Evolutionary conservation across 2,888 invertebrate species (phyloP).

Genomic region (Metacarcinus magister): DNA sequence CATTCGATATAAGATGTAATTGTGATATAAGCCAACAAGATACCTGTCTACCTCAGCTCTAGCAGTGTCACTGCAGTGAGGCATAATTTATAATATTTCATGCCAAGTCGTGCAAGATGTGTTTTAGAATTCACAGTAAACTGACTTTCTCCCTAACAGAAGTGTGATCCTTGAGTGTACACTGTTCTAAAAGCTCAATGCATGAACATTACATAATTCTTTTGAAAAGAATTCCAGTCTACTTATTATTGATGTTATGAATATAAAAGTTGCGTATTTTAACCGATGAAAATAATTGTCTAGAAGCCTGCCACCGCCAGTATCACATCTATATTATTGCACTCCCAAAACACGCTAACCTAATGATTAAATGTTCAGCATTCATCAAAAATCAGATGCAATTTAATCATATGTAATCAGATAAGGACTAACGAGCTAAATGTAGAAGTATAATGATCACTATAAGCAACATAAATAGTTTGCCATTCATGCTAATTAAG

Average conservation of each 20-base stretch:
- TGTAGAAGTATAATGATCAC: constrained; percentile 32
- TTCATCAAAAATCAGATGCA: not conserved
- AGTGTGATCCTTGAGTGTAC: not conserved
- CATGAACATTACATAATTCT: not conserved
- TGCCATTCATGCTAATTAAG: not conserved
- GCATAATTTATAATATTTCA: constrained; percentile 57
- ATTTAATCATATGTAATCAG: not conserved
- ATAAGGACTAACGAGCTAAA: not conserved
- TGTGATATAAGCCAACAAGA: constrained; percentile 71
- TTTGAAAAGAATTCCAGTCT: not conserved
- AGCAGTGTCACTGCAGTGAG: constrained; percentile 58
- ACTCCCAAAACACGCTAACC: constrained; percentile 16
- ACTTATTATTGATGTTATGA: not conserved
- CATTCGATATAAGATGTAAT: constrained; percentile 67
- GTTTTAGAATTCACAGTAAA: constrained; percentile 43
- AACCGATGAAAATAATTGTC: not conserved
- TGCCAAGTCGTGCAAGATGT: constrained; percentile 71
- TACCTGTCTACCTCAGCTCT: constrained; percentile 65
- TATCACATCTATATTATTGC: constrained; percentile 65
- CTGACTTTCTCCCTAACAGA: constrained; percentile 4
- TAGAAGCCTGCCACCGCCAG: constrained; percentile 73
- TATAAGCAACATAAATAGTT: not conserved
- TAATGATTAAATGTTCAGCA: constrained; percentile 42
- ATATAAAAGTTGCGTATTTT: not conserved
- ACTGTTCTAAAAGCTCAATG: not conserved